Conservation (phyloP, 2,113 vertebrate genomes). For the Desmodus rotundus region DNA sequence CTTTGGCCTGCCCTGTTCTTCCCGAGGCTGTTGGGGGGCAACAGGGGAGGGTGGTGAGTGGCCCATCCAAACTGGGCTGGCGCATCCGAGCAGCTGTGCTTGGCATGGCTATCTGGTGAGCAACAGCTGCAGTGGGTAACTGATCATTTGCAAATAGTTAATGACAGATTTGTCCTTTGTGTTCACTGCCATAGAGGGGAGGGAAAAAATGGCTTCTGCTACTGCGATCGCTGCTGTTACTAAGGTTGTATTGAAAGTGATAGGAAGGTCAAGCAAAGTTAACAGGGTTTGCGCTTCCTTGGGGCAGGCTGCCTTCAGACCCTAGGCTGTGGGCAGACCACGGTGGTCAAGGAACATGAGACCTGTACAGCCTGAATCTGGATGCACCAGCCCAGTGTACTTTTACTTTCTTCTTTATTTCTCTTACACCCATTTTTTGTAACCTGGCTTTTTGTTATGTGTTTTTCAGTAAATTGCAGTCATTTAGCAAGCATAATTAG, state of each 20-base stretch:
- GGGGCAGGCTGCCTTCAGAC: not conserved
- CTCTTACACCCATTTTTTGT: not conserved
- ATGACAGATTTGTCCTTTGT: slow-evolving; percentile 73
- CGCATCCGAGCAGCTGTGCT: slow-evolving; percentile 62
- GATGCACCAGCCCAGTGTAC: not conserved
- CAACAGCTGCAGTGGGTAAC: slow-evolving; percentile 71
- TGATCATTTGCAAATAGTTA: slow-evolving; percentile 78
- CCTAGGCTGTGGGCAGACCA: not conserved
- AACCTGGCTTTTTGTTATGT: slow-evolving; percentile 41
- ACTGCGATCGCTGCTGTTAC: not conserved
- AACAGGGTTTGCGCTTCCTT: slow-evolving; percentile 23
- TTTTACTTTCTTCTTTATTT: not conserved
- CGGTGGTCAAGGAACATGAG: not conserved
- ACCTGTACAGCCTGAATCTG: not conserved
- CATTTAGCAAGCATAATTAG: slow-evolving; percentile 45
- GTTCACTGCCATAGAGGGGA: slow-evolving; percentile 40
- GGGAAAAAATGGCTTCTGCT: slow-evolving; percentile 15
- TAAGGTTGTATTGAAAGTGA: slow-evolving; percentile 49
- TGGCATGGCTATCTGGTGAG: slow-evolving; percentile 46
- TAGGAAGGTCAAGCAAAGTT: slow-evolving; percentile 35
- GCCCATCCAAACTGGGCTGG: slow-evolving; percentile 11
- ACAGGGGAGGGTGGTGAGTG: not conserved
- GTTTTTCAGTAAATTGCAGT: slow-evolving; percentile 32
- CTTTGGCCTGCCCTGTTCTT: not conserved
- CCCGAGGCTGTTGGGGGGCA: slow-evolving; percentile 5